Evolutionary conservation across 2,113 vertebrate genomes (phyloP).

Genomic region (Pelusios castaneus): DNA sequence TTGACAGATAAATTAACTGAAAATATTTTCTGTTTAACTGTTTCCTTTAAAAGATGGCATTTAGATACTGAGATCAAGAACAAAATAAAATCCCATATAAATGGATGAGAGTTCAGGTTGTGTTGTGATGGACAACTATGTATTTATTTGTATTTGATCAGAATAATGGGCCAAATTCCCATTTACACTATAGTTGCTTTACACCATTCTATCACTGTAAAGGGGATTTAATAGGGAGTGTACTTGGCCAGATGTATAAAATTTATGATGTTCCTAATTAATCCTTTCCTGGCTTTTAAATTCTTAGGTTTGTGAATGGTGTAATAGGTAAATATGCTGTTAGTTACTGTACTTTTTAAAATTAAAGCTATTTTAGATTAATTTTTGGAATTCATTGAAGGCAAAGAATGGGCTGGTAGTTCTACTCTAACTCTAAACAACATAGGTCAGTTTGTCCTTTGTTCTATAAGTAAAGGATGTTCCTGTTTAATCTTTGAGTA

Average conservation of each 20-base stretch:
- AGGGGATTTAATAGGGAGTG: background rate
- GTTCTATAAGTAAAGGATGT: slow-evolving; percentile 58
- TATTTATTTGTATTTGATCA: background rate
- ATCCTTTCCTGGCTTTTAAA: background rate
- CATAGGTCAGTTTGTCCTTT: slow-evolving; percentile 44
- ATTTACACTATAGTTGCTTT: background rate
- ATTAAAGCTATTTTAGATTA: background rate
- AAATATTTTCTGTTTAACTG: background rate
- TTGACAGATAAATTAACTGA: background rate
- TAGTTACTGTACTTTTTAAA: background rate
- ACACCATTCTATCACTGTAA: background rate
- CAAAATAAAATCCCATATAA: background rate
- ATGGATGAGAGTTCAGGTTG: background rate
- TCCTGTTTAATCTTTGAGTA: slow-evolving; percentile 62
- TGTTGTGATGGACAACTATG: background rate
- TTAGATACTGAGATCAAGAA: background rate
- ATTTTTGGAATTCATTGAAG: background rate
- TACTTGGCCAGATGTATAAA: background rate
- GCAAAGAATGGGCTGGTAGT: background rate
- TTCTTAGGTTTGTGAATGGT: background rate
- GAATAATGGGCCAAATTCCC: background rate
- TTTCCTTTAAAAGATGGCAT: background rate
- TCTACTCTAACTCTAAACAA: slow-evolving; percentile 35
- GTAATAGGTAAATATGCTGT: background rate
- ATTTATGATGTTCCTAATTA: background rate